Percentiles rank a stretch among this genome's conserved stretches.
Evolutionary conservation across 2,113 vertebrate genomes (phyloP).

Genomic region (Ammodytes marinus): DNA sequence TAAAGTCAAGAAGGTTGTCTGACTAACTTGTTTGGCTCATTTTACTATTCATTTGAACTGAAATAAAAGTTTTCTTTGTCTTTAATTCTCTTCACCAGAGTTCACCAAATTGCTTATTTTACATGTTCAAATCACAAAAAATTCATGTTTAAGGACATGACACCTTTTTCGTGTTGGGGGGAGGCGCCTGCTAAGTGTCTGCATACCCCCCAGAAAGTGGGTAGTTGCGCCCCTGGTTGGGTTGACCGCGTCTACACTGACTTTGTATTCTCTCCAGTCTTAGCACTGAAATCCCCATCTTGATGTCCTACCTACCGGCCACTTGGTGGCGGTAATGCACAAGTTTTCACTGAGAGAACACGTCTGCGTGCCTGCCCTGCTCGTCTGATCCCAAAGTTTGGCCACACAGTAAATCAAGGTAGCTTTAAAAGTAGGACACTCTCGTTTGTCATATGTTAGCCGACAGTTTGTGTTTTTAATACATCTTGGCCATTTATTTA

Average conservation of each 20-base stretch:
- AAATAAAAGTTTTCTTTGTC: too few species aligned
- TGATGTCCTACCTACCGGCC: background rate
- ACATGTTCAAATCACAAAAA: too few species aligned
- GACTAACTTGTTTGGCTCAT: too few species aligned
- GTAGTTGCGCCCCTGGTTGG: too few species aligned
- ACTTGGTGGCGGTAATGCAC: conserved; percentile 47
- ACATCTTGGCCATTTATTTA: background rate
- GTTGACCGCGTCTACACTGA: background rate
- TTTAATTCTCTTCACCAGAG: too few species aligned
- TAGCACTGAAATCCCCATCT: background rate
- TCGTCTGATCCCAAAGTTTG: conserved; percentile 25
- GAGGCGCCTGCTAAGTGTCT: too few species aligned
- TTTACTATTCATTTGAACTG: too few species aligned
- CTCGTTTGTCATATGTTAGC: background rate
- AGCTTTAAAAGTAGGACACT: conserved; percentile 36
- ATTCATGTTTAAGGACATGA: too few species aligned
- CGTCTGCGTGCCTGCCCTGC: conserved; percentile 5
- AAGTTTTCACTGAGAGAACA: conserved; percentile 5
- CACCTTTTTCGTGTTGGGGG: too few species aligned
- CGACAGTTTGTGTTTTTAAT: background rate
- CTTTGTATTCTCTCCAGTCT: background rate
- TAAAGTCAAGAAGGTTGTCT: too few species aligned
- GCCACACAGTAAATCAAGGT: conserved; percentile 57
- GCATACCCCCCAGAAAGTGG: too few species aligned
- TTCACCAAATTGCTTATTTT: too few species aligned